Evolutionary conservation across 2,113 vertebrate species (phyloP).

Genomic region (Malurus elegans): DNA sequence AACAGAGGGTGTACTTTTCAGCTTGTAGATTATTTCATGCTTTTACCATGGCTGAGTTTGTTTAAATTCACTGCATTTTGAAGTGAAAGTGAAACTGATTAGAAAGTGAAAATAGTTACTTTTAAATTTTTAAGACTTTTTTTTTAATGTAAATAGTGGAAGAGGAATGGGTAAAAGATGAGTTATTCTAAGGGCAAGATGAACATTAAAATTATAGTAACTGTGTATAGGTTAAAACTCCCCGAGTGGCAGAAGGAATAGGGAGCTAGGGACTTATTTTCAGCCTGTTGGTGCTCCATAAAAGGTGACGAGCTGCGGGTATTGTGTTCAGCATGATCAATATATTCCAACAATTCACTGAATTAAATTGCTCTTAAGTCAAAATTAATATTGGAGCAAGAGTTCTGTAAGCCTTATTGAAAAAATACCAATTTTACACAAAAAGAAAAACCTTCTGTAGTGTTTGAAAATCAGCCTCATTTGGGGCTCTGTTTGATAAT

Average conservation of each 20-base stretch:
- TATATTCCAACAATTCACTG: not conserved
- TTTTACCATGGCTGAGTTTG: not conserved
- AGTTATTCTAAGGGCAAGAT: not conserved
- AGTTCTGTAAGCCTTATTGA: not conserved
- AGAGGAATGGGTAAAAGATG: not conserved
- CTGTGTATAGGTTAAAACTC: not conserved
- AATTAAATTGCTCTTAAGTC: not conserved
- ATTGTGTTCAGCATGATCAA: not conserved
- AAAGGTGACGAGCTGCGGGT: not conserved
- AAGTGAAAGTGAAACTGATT: slow-evolving; percentile 61
- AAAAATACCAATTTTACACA: not conserved
- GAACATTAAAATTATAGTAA: not conserved
- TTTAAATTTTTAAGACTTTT: not conserved
- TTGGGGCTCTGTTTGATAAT: not conserved
- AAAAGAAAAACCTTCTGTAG: not conserved
- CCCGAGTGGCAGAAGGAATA: not conserved
- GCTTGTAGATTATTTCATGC: not conserved
- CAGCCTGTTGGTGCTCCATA: not conserved
- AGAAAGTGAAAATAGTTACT: not conserved
- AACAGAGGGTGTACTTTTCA: not conserved
- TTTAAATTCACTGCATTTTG: not conserved
- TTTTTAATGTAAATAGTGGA: not conserved
- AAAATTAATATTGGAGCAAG: not conserved
- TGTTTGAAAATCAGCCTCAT: not conserved
- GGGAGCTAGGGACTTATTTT: not conserved